A percentile compares a stretch with the other conserved stretches of the same genome.
Evolutionary conservation across 1,140 invertebrate genomes (phyloP).

Genomic region (Brachystomella parvula): DNA sequence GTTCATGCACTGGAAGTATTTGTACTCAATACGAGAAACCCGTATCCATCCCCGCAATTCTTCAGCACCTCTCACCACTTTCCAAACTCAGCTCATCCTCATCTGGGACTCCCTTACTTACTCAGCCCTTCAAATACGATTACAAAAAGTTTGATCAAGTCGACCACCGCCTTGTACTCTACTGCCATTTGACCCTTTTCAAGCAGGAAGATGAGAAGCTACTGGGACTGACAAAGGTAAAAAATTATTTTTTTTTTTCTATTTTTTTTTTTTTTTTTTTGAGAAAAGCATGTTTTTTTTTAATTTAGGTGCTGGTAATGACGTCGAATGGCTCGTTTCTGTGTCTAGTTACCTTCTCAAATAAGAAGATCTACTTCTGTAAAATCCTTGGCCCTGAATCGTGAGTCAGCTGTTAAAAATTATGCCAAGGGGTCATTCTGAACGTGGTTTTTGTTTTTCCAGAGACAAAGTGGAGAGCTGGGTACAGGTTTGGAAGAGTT

Average conservation of each 20-base stretch:
- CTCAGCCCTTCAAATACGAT: slow-evolving; percentile 28
- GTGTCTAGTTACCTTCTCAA: slow-evolving; percentile 29
- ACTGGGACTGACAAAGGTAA: slow-evolving; percentile 27
- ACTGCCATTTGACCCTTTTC: slow-evolving; percentile 31
- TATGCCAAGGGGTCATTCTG: background rate
- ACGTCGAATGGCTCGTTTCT: slow-evolving; percentile 1
- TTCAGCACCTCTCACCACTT: background rate
- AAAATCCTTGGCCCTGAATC: slow-evolving; percentile 30
- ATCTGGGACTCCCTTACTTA: background rate
- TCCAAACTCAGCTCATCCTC: background rate
- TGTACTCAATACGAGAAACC: slow-evolving; percentile 32
- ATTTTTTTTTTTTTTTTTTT: background rate
- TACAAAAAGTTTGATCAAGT: slow-evolving; percentile 28
- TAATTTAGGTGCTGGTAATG: slow-evolving; percentile 21
- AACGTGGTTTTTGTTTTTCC: slow-evolving; percentile 13
- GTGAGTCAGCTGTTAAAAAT: slow-evolving; percentile 19
- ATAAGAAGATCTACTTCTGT: slow-evolving; percentile 33
- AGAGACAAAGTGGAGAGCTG: slow-evolving; percentile 34
- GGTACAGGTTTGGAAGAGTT: slow-evolving; percentile 25
- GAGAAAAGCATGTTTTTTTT: background rate
- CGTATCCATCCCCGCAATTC: background rate
- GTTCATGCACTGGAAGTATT: slow-evolving; percentile 31
- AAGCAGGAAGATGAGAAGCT: slow-evolving; percentile 25
- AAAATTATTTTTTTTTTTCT: background rate
- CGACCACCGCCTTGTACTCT: slow-evolving; percentile 34